Evolutionary conservation across 2,797 vertebrate species (phyloP), one percentile per base, ranked within the genome.

Genomic region (Sandelia bainsii): DNA sequence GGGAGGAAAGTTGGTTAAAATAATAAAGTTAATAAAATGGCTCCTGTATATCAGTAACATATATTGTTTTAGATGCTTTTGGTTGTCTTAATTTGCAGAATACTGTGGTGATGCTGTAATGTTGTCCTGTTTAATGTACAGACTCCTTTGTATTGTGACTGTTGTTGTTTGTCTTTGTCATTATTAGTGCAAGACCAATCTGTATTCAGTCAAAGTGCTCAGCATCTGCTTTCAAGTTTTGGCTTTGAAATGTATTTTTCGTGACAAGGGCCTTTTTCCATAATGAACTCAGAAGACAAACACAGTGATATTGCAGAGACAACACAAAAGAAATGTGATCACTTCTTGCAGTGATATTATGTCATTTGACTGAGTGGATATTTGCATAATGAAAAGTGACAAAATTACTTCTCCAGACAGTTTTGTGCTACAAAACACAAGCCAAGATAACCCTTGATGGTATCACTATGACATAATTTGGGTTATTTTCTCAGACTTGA

Each of bases 361-460:
- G 42, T 72, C 3, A 62, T 65, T 57, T 74, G 3, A 4, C 29
- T 34, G 49, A 46, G 23, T 64, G 22, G n/a, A 19, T 27, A 25
- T 71, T 62, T 75, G 60, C 25, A 74, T 69, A 63, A 61, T 75
- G 50, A 60, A 50, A 75, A 62, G 19, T 34, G 12, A 48, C 34
- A 57, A 42, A 16, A 6, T 42, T 5, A 42, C 13, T 32, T 32
- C 29, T 32, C 5, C 29, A 32, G 29, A 14, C 14, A 14, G 39
- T 5, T 42, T 42, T 42, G 3, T 42, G 39, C 39, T 42, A 39
- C 37, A 42, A 16, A 42, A 42, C 39, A 4, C 39, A 4, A 42
- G 13, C 39, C 14, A 16, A 42, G 14, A 14, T 4, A 42, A 42
- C 5, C 14, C 10, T 13, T 13, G 29, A 32, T 32, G 29, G 29